Percentiles rank a stretch among this genome's conserved stretches.
phyloP scores from a whole-genome alignment of 2,888 invertebrate genomes.

The Cantharis nigra region DNA sequence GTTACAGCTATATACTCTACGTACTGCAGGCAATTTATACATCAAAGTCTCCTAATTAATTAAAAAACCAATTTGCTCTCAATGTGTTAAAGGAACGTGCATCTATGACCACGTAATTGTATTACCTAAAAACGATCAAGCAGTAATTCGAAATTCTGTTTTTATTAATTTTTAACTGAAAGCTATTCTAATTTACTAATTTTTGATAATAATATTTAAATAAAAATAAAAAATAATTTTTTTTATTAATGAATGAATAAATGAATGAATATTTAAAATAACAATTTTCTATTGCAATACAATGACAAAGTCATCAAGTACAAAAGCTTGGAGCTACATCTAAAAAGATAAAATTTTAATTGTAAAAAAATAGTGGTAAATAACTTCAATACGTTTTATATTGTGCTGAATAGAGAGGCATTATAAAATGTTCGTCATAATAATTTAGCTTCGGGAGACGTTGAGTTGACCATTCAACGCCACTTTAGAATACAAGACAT shows the following conservation, averaged over 20 bases:
- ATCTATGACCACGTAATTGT: neutral
- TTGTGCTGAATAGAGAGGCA: conserved; percentile 10
- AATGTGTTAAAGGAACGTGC: neutral
- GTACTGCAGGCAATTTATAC: neutral
- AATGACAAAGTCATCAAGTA: neutral
- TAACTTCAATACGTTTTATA: conserved; percentile 15
- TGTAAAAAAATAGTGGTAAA: conserved; percentile 3
- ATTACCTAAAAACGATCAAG: neutral
- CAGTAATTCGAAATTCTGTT: neutral
- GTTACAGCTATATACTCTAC: neutral
- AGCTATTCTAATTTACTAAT: neutral
- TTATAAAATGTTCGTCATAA: conserved; percentile 25
- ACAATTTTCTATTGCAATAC: no score
- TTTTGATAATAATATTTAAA: neutral
- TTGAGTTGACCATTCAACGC: conserved; percentile 31
- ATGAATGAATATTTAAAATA: no score
- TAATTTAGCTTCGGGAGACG: conserved; percentile 26
- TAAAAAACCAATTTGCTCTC: neutral
- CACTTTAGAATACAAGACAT: conserved; percentile 40
- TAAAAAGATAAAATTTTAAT: neutral
- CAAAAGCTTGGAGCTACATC: neutral
- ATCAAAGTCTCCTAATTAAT: neutral
- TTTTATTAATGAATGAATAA: no score
- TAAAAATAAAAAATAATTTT: neutral
- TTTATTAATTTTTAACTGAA: neutral